Percentiles rank a stretch among this genome's conserved stretches.
These are phyloP conservation scores for Eulithis testata DNA, from an alignment of 2,888 invertebrate species.

Conservation along the genomic window DNA sequence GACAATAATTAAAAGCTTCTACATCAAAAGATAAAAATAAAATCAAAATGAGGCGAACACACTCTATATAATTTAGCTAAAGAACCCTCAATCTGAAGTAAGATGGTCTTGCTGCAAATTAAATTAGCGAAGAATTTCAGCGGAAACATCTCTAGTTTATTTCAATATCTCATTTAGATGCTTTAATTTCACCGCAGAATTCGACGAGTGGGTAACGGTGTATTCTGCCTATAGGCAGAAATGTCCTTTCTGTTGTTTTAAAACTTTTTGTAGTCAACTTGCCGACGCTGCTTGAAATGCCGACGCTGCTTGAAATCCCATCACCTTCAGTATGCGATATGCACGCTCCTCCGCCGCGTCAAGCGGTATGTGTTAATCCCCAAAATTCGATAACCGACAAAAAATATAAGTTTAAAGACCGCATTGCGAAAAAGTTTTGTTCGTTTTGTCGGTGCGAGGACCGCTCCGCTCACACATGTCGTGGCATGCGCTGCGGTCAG, in stretches of 20 bases:
- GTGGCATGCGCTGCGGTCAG: constrained; percentile 53
- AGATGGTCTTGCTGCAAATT: constrained; percentile 37
- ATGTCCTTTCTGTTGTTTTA: too few species aligned
- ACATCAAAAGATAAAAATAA: not conserved
- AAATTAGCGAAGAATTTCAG: constrained; percentile 38
- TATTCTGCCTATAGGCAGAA: not conserved
- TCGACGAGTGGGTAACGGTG: constrained; percentile 25
- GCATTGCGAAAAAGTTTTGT: constrained; percentile 79
- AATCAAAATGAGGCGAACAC: constrained; percentile 28
- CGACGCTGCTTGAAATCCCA: too few species aligned
- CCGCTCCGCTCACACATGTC: constrained; percentile 72
- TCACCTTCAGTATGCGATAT: too few species aligned
- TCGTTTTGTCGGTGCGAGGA: constrained; percentile 60
- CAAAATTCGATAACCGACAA: constrained; percentile 59
- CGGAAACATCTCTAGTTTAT: constrained; percentile 31
- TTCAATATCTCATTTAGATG: constrained; percentile 42
- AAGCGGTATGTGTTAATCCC: not conserved
- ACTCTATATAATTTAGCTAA: constrained; percentile 32
- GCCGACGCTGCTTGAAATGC: too few species aligned
- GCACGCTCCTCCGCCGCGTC: too few species aligned
- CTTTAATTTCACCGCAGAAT: constrained; percentile 38
- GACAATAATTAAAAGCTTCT: too few species aligned
- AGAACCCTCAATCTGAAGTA: constrained; percentile 23
- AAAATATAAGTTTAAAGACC: constrained; percentile 72
- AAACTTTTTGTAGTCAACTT: too few species aligned